Base-by-base conservation (phyloP, 2,113 vertebrate genomes). In the Ptilorrhoa leucosticta region DNA sequence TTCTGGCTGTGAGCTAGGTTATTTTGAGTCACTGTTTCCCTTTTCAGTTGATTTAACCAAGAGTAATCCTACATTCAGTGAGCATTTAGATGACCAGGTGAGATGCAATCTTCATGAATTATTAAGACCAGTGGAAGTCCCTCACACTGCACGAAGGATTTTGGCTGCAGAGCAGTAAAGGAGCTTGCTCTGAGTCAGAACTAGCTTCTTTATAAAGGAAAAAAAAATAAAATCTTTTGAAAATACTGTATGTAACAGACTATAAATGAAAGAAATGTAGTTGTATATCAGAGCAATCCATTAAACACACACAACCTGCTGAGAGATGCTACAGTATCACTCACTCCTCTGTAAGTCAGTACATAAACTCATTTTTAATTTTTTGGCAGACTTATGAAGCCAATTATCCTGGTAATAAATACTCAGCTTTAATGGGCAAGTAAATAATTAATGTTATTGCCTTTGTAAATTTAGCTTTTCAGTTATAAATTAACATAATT, bases 361-460 rank as follows among this genome's bases (percentile, higher is more conserved):
- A 96, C 93, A 94, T 96, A 98, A 98, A 97, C 79, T 97, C 53
- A 11, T 96, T 98, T 95, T 97, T 94, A 95, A 93, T 94, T 97
- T 97, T 97, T 97, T 96, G 95, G 93, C 97, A 97, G 96, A 96
- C 92, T 96, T 97, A 96, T 60, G 92, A 96, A 98, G 95, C 96
- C 97, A 98, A 97, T 98, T 98, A 98, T 63, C 58, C 68, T 66
- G 27, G 87, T 96, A 97, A 98, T 97, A 97, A 98, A 98, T 97
- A 97, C 97, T 97, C 96, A 89, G 77, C 71, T 94, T 98, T 98
- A 98, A 98, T 97, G 92, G 94, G 89, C 93, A 97, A 97, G 94
- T 98, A 98, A 98, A 98, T 98, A 98, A 98, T 98, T 98, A 98
- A 98, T 98, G 97, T 96, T 97, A 98, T 98, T 98, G 97, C 97